These are phyloP conservation scores for Drosophila recens DNA, from an alignment of 2,888 invertebrate species.

Conservation along the genomic window DNA sequence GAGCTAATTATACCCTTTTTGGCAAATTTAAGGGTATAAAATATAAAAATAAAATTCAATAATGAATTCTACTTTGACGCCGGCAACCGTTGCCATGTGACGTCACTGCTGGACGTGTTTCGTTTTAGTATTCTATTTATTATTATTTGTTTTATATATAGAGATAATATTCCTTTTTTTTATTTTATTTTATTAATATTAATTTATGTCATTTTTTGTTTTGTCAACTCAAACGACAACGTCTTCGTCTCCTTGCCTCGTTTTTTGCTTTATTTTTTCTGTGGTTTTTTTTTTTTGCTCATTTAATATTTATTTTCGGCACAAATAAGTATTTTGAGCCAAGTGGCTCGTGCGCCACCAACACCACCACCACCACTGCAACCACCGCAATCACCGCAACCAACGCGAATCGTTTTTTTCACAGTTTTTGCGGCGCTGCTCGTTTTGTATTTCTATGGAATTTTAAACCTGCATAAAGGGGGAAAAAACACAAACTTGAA, in stretches of 20 bases:
- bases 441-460: slow-evolving; percentile 60
- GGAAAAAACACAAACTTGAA: slow-evolving; percentile 42
- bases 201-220: slow-evolving; percentile 78
- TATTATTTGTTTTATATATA: slow-evolving; percentile 28
- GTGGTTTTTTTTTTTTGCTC: slow-evolving; percentile 24
- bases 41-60: slow-evolving; percentile 27
- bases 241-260: slow-evolving; percentile 27
- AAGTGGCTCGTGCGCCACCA: slow-evolving; percentile 62
- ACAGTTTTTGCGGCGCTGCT: slow-evolving; percentile 36
- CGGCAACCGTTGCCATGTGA: slow-evolving; percentile 39
- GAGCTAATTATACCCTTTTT: slow-evolving; percentile 15
- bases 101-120: slow-evolving; percentile 49
- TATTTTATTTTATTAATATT: slow-evolving; percentile 61
- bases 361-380: neutral
- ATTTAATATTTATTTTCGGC: slow-evolving; percentile 74
- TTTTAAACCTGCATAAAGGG: slow-evolving; percentile 41
- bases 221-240: slow-evolving; percentile 61
- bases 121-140: slow-evolving; percentile 8
- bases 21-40: slow-evolving; percentile 27
- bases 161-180: slow-evolving; percentile 21
- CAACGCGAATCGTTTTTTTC: slow-evolving; percentile 34
- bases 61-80: slow-evolving; percentile 41
- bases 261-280: slow-evolving; percentile 10
- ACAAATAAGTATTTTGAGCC: slow-evolving; percentile 57
- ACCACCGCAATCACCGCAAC: neutral